Evolutionary conservation across 1,140 invertebrate species (phyloP).

Genomic region (Halesus radiatus): DNA sequence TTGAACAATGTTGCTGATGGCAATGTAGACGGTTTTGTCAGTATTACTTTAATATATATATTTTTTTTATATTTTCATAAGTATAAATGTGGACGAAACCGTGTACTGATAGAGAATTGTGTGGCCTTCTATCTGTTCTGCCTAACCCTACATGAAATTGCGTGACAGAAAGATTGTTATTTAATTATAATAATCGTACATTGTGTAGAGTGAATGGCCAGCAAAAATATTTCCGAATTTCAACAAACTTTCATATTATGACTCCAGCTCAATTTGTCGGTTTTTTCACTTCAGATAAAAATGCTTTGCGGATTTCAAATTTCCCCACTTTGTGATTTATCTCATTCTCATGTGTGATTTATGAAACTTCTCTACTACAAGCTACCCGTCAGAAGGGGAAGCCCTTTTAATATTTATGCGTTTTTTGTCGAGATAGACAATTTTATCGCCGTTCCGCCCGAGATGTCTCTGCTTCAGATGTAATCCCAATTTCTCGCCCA

Average conservation of each 20-base stretch:
- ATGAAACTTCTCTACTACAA: slow-evolving; percentile 17
- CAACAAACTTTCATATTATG: neutral
- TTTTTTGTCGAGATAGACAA: slow-evolving; percentile 23
- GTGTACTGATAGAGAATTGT: no score
- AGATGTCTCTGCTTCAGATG: neutral
- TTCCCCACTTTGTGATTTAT: slow-evolving; percentile 28
- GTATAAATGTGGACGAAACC: no score
- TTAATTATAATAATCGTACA: no score
- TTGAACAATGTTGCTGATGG: no score
- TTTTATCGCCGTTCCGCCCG: neutral
- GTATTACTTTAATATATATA: no score
- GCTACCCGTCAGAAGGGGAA: neutral
- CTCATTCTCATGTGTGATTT: slow-evolving; percentile 22
- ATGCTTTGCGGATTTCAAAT: slow-evolving; percentile 21
- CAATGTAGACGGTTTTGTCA: no score
- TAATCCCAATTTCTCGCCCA: slow-evolving; percentile 5
- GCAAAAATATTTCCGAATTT: neutral
- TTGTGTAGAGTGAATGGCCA: neutral
- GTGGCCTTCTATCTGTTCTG: no score
- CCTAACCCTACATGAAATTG: no score
- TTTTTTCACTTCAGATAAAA: neutral
- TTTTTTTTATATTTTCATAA: no score
- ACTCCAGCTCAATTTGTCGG: neutral
- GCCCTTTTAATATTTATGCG: slow-evolving; percentile 26
- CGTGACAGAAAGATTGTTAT: no score